Evolutionary conservation across 2,888 invertebrate species (phyloP), one percentile per base, ranked within the genome.

Genomic region (Empis stercorea): DNA sequence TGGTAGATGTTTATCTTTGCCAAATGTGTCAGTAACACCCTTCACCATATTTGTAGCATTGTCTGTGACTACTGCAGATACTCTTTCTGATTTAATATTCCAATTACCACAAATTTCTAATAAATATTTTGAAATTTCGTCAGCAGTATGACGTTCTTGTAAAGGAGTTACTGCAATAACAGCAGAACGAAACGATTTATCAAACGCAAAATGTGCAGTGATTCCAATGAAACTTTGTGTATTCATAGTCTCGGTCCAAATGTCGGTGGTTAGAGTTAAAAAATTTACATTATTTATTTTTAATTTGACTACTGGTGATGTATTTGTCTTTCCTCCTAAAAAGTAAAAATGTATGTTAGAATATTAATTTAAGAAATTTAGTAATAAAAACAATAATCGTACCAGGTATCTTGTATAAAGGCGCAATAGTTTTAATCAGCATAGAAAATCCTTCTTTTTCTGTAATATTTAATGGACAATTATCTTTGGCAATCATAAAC

Each of bases 11-110:
- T 53, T 51, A 10, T 49, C 43, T 13, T 43, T 41, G 13, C 55
- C 54, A 45, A 57, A 55, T 14, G 16, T 36, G 13, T 51, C 46
- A n/a, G 17, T 45, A 6, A 55, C 39, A 15, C 56, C 52, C 45
- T 53, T 53, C 32, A 45, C 48, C 5, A 57, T 55, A 44, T 57
- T 57, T 2, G 54, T 49, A 10, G 49, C 56, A 30, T 50, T 55
- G 40, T 56, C 57, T 9, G 56, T 46, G 9, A 57, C 52, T 10
- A 56, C 45, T 4, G 50, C 50, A 0, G 48, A 14, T 2, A 57
- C 43, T n/a, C 46, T 51, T 1, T 53, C 52, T 20, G 44, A 48
- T 0, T 48, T 37, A 17, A 57, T 56, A 23, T 48, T 27, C 56
- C 56, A 58, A 10, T 53, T 47, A 2, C 42, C 20, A 13, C 32